A percentile compares a stretch with the other conserved stretches of the same genome.
phyloP scores from a whole-genome alignment of 2,113 vertebrate genomes.

The Serilophus lunatus region DNA sequence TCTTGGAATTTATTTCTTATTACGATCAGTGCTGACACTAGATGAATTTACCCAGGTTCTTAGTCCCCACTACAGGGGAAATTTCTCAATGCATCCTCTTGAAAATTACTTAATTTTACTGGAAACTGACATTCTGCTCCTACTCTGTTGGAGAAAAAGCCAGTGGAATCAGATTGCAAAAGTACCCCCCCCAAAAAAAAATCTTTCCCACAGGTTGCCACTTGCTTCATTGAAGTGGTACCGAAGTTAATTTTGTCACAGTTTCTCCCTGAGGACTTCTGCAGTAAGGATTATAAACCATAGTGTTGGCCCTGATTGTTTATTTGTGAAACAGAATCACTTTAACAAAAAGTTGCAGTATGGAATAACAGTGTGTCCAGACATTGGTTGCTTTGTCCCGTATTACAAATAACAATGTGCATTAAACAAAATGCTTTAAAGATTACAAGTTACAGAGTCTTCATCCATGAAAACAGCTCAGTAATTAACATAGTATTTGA shows the following conservation, averaged over 20 bases:
- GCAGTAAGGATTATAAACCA: background rate
- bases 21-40: slow-evolving; percentile 33
- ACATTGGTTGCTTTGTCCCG: background rate
- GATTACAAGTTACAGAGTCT: background rate
- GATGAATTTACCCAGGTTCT: slow-evolving; percentile 32
- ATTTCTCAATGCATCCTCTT: slow-evolving; percentile 52
- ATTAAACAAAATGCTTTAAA: background rate
- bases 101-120: slow-evolving; percentile 53
- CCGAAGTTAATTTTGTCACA: background rate
- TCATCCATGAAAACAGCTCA: background rate
- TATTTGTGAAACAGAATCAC: background rate
- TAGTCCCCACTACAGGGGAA: slow-evolving; percentile 50
- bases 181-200: slow-evolving; percentile 55
- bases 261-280: background rate
- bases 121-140: slow-evolving; percentile 33
- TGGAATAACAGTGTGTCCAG: background rate
- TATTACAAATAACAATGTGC: background rate
- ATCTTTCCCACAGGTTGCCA: background rate
- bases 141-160: background rate
- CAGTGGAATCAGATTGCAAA: slow-evolving; percentile 11
- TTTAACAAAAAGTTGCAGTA: background rate
- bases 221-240: background rate
- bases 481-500: background rate
- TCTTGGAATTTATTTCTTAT: slow-evolving; percentile 13
- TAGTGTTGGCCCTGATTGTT: background rate